Conservation (phyloP, 1,140 invertebrate species). For the Drosophila mojavensis region DNA sequence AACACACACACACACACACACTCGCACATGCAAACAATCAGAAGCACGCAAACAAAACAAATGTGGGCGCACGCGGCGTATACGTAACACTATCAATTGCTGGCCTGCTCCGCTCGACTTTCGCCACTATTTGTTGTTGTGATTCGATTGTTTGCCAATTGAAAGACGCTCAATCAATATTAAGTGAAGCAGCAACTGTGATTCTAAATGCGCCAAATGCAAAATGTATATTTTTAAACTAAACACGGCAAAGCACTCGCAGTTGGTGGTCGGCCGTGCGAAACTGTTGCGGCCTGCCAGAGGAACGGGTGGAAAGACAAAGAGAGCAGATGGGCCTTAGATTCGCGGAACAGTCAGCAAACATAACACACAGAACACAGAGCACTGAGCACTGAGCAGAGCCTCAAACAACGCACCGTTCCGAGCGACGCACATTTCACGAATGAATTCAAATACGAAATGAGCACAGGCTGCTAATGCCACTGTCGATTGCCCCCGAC, state of each 20-base stretch:
- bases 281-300: background rate
- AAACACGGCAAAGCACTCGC: slow-evolving; percentile 8
- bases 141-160: slow-evolving; percentile 76
- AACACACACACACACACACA: background rate
- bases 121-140: slow-evolving; percentile 32
- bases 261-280: slow-evolving; percentile 14
- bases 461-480: slow-evolving; percentile 58
- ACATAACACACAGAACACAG: slow-evolving; percentile 29
- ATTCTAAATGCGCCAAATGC: slow-evolving; percentile 35
- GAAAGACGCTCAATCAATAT: slow-evolving; percentile 71
- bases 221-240: slow-evolving; percentile 3
- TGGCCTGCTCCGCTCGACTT: slow-evolving; percentile 18
- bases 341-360: slow-evolving; percentile 22
- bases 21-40: slow-evolving; percentile 30
- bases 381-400: slow-evolving; percentile 28
- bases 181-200: slow-evolving; percentile 58
- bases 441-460: slow-evolving; percentile 81
- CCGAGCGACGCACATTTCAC: slow-evolving; percentile 78
- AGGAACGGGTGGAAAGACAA: background rate
- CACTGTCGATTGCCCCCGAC: background rate
- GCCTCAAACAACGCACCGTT: slow-evolving; percentile 42
- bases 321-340: background rate
- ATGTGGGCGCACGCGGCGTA: slow-evolving; percentile 61
- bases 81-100: slow-evolving; percentile 66
- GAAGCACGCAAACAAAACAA: slow-evolving; percentile 65